Evolutionary conservation across 2,888 invertebrate genomes (phyloP).

Genomic region (Alsophila aescularia): DNA sequence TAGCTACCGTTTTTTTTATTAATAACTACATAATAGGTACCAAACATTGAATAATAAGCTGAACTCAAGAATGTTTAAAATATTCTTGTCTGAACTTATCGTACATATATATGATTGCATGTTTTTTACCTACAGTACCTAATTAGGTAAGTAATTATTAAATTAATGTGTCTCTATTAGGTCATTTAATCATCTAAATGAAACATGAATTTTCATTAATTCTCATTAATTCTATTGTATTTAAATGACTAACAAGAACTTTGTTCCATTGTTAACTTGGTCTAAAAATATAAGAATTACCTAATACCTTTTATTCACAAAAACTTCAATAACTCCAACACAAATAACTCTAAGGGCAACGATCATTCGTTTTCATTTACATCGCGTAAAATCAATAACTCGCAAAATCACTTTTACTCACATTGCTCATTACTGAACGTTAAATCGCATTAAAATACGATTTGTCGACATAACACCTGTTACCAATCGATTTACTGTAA

Average conservation of each 20-base stretch:
- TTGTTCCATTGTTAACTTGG: too few relatives aligned
- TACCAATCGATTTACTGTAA: slow-evolving; percentile 12
- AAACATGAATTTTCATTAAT: background rate
- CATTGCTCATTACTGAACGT: background rate
- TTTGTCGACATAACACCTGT: background rate
- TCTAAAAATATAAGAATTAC: too few relatives aligned
- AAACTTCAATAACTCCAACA: background rate
- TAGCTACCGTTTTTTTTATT: too few relatives aligned
- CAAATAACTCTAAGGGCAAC: background rate
- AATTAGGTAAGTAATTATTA: too few relatives aligned
- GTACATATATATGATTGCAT: too few relatives aligned
- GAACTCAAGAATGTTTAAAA: too few relatives aligned
- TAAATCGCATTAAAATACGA: background rate
- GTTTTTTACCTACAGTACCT: too few relatives aligned
- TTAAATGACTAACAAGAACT: background rate
- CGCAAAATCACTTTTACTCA: slow-evolving; percentile 8
- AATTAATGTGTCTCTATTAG: too few relatives aligned
- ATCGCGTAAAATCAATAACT: slow-evolving; percentile 31
- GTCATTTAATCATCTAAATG: too few relatives aligned
- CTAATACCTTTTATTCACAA: background rate
- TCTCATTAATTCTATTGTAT: background rate
- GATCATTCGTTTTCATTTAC: background rate
- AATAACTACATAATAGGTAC: too few relatives aligned
- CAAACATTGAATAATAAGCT: too few relatives aligned
- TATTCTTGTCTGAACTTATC: too few relatives aligned